These are phyloP conservation scores for Benthochromis sp. DNA, from an alignment of 2,113 vertebrate species.

Conservation along the genomic window DNA sequence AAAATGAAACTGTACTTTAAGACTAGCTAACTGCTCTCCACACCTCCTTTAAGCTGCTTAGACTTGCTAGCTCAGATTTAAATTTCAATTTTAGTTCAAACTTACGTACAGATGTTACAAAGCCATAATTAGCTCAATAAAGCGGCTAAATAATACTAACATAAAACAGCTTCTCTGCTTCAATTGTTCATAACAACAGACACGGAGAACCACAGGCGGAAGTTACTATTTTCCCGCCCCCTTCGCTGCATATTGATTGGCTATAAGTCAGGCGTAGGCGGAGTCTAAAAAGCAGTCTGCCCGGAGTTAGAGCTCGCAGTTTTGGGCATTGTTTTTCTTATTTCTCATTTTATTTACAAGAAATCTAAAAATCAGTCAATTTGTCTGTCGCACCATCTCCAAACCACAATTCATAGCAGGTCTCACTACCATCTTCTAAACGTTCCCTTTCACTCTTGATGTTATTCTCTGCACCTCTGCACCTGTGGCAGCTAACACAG, in stretches of 20 bases:
- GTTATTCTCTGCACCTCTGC: not conserved
- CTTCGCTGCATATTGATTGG: constrained; percentile 28
- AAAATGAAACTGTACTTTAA: not conserved
- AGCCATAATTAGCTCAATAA: not conserved
- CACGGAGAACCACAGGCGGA: constrained; percentile 2
- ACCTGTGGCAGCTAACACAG: not conserved
- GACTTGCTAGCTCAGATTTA: not conserved
- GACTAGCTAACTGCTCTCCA: not conserved
- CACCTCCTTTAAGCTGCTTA: too few species aligned
- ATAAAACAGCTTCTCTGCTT: not conserved
- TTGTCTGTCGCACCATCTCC: not conserved
- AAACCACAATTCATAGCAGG: not conserved
- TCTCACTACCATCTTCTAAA: not conserved
- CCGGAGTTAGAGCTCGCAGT: not conserved
- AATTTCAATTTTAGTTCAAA: fast-evolving
- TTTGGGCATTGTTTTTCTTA: not conserved
- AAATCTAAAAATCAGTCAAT: not conserved
- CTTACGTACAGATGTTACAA: not conserved
- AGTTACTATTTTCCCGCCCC: constrained; percentile 26
- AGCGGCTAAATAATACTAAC: not conserved
- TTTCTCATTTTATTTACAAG: not conserved
- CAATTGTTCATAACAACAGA: constrained; percentile 5
- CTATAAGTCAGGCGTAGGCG: not conserved
- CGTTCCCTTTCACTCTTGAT: not conserved
- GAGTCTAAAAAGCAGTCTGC: fast-evolving